phyloP scores from a whole-genome alignment of 2,797 vertebrate genomes.

The Miichthys miiuy region DNA sequence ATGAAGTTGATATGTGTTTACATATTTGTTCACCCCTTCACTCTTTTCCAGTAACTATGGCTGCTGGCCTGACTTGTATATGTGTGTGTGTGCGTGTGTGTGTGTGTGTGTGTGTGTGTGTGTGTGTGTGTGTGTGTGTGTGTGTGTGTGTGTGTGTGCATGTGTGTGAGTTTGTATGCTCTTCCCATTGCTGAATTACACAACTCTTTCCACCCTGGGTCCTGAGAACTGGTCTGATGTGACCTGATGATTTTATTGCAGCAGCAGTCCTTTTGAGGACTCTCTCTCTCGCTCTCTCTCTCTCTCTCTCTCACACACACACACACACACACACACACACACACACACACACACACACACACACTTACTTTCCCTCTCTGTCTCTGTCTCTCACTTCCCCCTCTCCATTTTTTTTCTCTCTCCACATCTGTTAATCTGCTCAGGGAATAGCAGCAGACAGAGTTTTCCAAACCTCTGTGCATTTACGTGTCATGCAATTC shows the following conservation, averaged over 20 bases:
- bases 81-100: slow-evolving; percentile 15
- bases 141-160: slow-evolving; percentile 36
- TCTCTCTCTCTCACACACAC: slow-evolving; percentile 9
- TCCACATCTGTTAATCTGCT: slow-evolving; percentile 86
- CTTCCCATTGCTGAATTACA: slow-evolving; percentile 78
- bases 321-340: slow-evolving; percentile 11
- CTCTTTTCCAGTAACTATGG: slow-evolving; percentile 81
- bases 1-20: slow-evolving; percentile 84
- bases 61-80: slow-evolving; percentile 59
- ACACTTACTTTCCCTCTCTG: slow-evolving; percentile 49
- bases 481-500: slow-evolving; percentile 84
- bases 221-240: slow-evolving; percentile 84
- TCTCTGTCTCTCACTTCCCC: slow-evolving; percentile 68
- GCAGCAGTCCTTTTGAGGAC: slow-evolving; percentile 75
- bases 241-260: slow-evolving; percentile 85
- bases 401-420: slow-evolving; percentile 54
- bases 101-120: slow-evolving; percentile 33
- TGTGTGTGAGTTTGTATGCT: slow-evolving; percentile 42
- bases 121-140: slow-evolving; percentile 35
- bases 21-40: slow-evolving; percentile 83
- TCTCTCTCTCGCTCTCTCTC: slow-evolving; percentile 40
- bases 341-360: slow-evolving; percentile 36
- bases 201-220: slow-evolving; percentile 82
- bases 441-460: slow-evolving; percentile 82
- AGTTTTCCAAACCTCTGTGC: slow-evolving; percentile 85